Evolutionary conservation across 2,113 vertebrate genomes (phyloP).

Genomic region (Periophthalmus modestus): DNA sequence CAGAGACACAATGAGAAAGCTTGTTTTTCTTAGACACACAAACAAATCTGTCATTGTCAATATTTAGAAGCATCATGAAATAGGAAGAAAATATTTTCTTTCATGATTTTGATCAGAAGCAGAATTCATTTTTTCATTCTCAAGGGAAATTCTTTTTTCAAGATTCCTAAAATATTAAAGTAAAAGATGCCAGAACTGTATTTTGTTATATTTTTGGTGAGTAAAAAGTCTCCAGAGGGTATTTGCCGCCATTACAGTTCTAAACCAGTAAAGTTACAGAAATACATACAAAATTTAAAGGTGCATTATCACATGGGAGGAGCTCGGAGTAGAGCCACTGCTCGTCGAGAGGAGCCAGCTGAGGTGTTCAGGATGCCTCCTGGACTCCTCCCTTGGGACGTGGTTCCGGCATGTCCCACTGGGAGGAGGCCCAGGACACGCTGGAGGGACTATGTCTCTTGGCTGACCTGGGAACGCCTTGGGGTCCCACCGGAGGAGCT

Average conservation of each 20-base stretch:
- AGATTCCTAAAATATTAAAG: not conserved
- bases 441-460: too few species aligned
- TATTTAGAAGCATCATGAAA: not conserved
- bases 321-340: too few species aligned
- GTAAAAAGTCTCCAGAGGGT: not conserved
- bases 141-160: not conserved
- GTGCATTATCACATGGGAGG: too few species aligned
- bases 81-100: not conserved
- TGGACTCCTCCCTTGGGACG: too few species aligned
- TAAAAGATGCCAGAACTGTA: not conserved
- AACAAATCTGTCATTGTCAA: slow-evolving; percentile 6
- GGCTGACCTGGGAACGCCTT: too few species aligned
- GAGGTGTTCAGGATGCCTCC: too few species aligned
- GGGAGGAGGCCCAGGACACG: too few species aligned
- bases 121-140: not conserved
- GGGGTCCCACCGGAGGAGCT: too few species aligned
- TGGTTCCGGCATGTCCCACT: too few species aligned
- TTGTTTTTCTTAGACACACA: not conserved
- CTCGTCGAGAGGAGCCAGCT: too few species aligned
- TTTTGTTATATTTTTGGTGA: not conserved
- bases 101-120: not conserved
- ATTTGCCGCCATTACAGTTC: not conserved
- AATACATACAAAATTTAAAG: not conserved
- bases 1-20: not conserved
- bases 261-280: not conserved